phyloP scores from a whole-genome alignment of 2,888 invertebrate genomes.

The Eumerus sabulonum region DNA sequence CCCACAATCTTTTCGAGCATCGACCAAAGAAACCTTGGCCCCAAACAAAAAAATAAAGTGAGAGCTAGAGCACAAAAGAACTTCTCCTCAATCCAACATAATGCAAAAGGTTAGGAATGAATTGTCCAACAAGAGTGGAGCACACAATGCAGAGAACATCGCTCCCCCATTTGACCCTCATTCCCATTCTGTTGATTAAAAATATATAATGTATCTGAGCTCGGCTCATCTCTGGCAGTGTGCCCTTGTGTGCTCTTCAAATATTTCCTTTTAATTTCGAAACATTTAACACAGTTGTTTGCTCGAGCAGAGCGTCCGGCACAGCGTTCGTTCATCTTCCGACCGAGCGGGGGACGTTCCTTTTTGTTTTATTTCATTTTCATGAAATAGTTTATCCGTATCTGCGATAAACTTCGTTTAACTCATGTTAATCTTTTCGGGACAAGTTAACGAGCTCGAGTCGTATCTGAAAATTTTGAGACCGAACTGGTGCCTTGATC shows the following conservation, averaged over 20 bases:
- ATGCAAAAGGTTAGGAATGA: not conserved
- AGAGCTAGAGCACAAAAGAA: too few species aligned
- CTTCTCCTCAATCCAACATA: too few species aligned
- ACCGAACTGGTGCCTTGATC: constrained; percentile 3
- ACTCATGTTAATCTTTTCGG: constrained; percentile 57
- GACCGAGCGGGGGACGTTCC: constrained; percentile 21
- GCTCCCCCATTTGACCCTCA: constrained; percentile 10
- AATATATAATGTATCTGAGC: constrained; percentile 25
- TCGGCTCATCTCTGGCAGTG: not conserved
- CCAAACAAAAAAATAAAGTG: too few species aligned
- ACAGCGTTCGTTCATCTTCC: not conserved
- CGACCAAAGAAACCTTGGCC: too few species aligned
- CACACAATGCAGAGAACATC: constrained; percentile 55
- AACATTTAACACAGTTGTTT: constrained; percentile 50
- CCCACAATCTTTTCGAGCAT: too few species aligned
- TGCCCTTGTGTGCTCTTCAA: constrained; percentile 42
- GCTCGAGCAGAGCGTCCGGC: constrained; percentile 2
- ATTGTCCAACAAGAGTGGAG: not conserved
- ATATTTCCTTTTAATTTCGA: constrained; percentile 62
- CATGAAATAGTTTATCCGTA: constrained; percentile 33
- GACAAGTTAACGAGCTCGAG: constrained; percentile 59
- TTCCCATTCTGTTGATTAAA: constrained; percentile 52
- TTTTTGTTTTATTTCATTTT: constrained; percentile 19
- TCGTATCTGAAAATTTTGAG: constrained; percentile 42
- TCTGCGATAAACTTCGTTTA: constrained; percentile 55